phyloP scores from a whole-genome alignment of 2,888 invertebrate genomes.

The Tenodera sinensis region DNA sequence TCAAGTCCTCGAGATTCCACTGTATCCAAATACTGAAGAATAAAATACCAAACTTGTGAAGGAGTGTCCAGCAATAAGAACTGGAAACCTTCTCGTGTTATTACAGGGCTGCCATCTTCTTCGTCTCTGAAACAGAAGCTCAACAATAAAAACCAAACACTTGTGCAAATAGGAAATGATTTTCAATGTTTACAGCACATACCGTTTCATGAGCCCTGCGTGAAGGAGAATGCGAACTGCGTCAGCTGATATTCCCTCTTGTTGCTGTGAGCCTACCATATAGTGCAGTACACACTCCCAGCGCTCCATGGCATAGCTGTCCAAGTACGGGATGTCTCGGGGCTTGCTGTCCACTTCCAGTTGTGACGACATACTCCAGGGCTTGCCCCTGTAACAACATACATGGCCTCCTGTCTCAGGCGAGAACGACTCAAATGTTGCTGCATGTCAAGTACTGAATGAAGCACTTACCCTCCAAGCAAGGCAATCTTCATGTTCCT shows the following conservation, averaged over 20 bases:
- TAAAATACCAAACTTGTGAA: slow-evolving; percentile 96
- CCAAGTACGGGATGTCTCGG: slow-evolving; percentile 80
- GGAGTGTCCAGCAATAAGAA: slow-evolving; percentile 90
- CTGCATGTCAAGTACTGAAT: too few relatives aligned
- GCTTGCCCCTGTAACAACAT: slow-evolving; percentile 60
- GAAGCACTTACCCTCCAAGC: slow-evolving; percentile 70
- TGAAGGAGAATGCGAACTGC: slow-evolving; percentile 90
- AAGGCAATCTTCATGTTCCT: slow-evolving; percentile 84
- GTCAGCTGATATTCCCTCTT: slow-evolving; percentile 88
- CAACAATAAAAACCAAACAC: too few relatives aligned
- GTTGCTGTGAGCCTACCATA: slow-evolving; percentile 87
- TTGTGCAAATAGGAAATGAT: too few relatives aligned
- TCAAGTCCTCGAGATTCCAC: slow-evolving; percentile 82
- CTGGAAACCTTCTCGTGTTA: slow-evolving; percentile 95
- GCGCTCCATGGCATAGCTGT: slow-evolving; percentile 85
- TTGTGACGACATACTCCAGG: slow-evolving; percentile 83
- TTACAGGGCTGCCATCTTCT: slow-evolving; percentile 77
- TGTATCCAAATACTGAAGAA: slow-evolving; percentile 91
- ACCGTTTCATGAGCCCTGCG: slow-evolving; percentile 90
- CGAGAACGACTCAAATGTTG: too few relatives aligned
- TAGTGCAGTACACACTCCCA: slow-evolving; percentile 98
- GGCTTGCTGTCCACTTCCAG: slow-evolving; percentile 84
- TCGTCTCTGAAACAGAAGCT: slow-evolving; percentile 56
- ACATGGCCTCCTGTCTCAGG: too few relatives aligned
- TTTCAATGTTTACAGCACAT: not conserved